A percentile compares a stretch with the other conserved stretches of the same genome.
phyloP scores from a whole-genome alignment of 2,888 invertebrate species.

The Zaprionus bogoriensis region DNA sequence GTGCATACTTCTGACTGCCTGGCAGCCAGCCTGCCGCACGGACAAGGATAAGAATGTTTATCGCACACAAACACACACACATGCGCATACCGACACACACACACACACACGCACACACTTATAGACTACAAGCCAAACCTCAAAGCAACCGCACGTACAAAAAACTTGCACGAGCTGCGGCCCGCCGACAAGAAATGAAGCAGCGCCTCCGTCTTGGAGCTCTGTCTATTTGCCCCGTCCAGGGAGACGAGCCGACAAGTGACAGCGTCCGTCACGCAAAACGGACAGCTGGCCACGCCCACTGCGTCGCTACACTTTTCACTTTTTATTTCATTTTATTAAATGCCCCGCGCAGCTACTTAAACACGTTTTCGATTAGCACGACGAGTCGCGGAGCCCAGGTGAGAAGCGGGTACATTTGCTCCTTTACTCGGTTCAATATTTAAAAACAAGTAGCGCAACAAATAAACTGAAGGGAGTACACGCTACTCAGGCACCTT shows the following conservation, averaged over 20 bases:
- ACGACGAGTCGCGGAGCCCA: conserved; percentile 24
- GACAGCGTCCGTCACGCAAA: conserved; percentile 6
- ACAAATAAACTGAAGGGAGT: no score
- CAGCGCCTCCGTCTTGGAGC: conserved; percentile 45
- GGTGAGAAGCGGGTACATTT: neutral
- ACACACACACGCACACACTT: neutral
- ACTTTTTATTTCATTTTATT: conserved; percentile 57
- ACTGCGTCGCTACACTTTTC: neutral
- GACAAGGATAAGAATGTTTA: conserved; percentile 78
- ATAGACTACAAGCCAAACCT: conserved; percentile 57
- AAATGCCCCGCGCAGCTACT: conserved; percentile 75
- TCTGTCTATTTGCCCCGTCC: neutral
- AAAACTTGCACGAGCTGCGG: conserved; percentile 64
- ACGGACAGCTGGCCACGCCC: conserved; percentile 25
- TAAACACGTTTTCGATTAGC: conserved; percentile 81
- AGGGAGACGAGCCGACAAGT: neutral
- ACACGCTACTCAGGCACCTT: no score
- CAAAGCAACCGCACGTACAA: conserved; percentile 75
- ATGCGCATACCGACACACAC: conserved; percentile 7
- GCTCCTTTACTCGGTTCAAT: neutral
- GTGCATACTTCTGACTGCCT: conserved; percentile 52
- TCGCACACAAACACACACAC: conserved; percentile 53
- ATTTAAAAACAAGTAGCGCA: neutral
- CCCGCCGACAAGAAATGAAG: conserved; percentile 57
- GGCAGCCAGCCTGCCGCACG: conserved; percentile 29